Evolutionary conservation across 2,113 vertebrate genomes (phyloP).

Genomic region (Actinemys pallida): DNA sequence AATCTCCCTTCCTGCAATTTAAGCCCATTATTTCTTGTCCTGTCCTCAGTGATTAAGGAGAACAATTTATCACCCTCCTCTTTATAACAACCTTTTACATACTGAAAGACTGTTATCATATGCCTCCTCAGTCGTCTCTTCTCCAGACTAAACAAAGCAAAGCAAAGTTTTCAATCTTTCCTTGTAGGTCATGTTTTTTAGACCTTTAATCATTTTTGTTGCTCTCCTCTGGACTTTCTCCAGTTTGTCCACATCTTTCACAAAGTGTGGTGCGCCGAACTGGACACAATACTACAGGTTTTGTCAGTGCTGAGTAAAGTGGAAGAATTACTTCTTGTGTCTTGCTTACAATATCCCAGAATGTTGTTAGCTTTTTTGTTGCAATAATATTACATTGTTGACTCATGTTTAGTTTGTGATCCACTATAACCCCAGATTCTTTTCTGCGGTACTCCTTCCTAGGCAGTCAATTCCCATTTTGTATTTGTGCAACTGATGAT

Average conservation of each 20-base stretch:
- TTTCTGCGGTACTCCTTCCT: not conserved
- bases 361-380: not conserved
- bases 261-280: not conserved
- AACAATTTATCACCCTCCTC: not conserved
- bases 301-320: not conserved
- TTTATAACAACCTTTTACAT: not conserved
- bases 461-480: not conserved
- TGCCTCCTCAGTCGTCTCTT: not conserved
- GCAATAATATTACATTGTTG: not conserved
- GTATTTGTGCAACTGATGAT: not conserved
- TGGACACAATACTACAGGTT: not conserved
- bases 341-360: not conserved
- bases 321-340: not conserved
- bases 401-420: not conserved
- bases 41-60: not conserved
- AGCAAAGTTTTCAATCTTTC: not conserved
- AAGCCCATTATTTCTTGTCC: not conserved
- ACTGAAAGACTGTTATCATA: not conserved
- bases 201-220: not conserved
- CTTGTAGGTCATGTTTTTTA: not conserved
- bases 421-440: not conserved
- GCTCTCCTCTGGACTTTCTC: not conserved
- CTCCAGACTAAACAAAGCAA: not conserved
- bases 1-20: not conserved
- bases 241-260: not conserved